Percentiles rank a stretch among this genome's conserved stretches.
phyloP scores from a whole-genome alignment of 92 coral and sea anemone genomes.

The Siderastrea radians region DNA sequence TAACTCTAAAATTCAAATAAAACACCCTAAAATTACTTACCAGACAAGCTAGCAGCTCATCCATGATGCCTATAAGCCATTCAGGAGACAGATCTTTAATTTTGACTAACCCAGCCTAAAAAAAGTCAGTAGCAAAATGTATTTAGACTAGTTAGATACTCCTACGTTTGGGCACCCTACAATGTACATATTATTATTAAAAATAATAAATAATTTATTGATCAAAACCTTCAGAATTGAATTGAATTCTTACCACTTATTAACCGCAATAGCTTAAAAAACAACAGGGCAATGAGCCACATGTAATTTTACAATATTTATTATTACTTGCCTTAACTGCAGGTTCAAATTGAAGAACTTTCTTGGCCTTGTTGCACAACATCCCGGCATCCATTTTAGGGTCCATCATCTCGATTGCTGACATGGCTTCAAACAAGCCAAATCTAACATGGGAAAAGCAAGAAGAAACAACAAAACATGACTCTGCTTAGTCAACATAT shows the following conservation, averaged over 20 bases:
- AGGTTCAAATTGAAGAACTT: constrained; percentile 86
- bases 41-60: constrained; percentile 92
- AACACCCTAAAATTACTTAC: constrained; percentile 48
- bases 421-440: constrained; percentile 99
- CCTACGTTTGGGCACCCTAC: too few species aligned
- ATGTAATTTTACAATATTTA: too few species aligned
- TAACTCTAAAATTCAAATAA: too few species aligned
- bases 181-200: too few species aligned
- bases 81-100: constrained; percentile 88
- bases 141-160: too few species aligned
- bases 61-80: constrained; percentile 94
- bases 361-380: constrained; percentile 96
- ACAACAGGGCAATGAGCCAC: not conserved
- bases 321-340: constrained; percentile 78
- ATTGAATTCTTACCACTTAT: too few species aligned
- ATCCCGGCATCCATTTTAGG: constrained; percentile 99
- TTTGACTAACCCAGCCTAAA: constrained; percentile 82
- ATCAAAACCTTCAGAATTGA: too few species aligned
- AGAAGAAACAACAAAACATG: not conserved
- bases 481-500: not conserved
- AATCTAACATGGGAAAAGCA: constrained; percentile 59
- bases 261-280: not conserved
- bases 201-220: too few species aligned
- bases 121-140: not conserved
- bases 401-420: constrained; percentile 99